Conservation (phyloP, 2,113 vertebrate species). For the Carassius auratus region DNA sequence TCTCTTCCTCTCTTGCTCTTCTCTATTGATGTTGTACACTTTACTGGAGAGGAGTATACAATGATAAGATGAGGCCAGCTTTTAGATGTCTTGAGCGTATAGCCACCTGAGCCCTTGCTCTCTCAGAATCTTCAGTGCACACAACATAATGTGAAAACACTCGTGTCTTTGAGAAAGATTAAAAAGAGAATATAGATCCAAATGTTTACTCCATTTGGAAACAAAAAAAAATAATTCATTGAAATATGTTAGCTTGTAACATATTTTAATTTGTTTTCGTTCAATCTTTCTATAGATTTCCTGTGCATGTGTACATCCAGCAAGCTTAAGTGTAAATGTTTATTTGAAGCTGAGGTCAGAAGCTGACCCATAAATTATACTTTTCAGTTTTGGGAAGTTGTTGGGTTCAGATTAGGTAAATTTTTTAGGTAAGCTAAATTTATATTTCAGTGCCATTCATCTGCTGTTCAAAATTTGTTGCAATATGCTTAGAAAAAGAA, state of each 20-base stretch:
- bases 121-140: background rate
- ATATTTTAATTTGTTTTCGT: background rate
- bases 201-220: background rate
- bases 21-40: slow-evolving; percentile 37
- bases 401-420: slow-evolving; percentile 28
- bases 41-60: slow-evolving; percentile 13
- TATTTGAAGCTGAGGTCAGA: slow-evolving; percentile 17
- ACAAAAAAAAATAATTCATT: background rate
- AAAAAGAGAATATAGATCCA: background rate
- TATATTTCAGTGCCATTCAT: slow-evolving; percentile 38
- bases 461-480: background rate
- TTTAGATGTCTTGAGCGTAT: slow-evolving; percentile 37
- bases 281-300: background rate
- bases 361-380: slow-evolving; percentile 32
- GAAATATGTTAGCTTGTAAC: background rate
- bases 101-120: background rate
- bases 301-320: background rate
- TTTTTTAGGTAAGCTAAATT: slow-evolving; percentile 18
- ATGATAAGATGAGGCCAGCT: slow-evolving; percentile 24
- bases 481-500: slow-evolving; percentile 40
- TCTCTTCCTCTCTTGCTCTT: slow-evolving; percentile 11
- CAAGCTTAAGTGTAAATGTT: background rate
- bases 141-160: background rate
- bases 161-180: no score
- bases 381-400: slow-evolving; percentile 40